phyloP scores from a whole-genome alignment of 2,113 vertebrate species.

The Gavialis gangeticus region DNA sequence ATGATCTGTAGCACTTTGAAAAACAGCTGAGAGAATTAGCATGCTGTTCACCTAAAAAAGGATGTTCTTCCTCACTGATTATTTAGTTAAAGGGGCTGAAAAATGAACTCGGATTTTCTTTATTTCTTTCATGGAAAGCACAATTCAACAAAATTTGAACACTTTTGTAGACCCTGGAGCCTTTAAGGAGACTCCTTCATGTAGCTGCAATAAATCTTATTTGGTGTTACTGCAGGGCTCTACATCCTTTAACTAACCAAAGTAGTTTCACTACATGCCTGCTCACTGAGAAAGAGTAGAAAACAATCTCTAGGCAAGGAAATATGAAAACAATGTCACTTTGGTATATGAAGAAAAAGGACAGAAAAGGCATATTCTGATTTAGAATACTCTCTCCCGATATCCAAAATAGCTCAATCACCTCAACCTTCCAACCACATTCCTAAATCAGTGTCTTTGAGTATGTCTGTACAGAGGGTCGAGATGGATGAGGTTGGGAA shows the following conservation, averaged over 20 bases:
- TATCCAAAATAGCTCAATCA: background rate
- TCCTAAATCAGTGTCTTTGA: background rate
- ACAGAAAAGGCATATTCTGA: background rate
- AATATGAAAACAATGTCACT: background rate
- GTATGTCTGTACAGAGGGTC: background rate
- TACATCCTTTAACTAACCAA: background rate
- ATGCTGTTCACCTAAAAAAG: background rate
- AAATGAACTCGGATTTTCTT: background rate
- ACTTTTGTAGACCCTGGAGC: background rate
- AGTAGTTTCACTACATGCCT: background rate
- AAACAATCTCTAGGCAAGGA: background rate
- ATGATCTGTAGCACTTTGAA: constrained; percentile 5
- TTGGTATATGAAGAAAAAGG: background rate
- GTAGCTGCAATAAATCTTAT: background rate
- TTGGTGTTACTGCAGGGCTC: background rate
- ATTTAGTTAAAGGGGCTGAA: background rate
- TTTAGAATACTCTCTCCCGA: background rate
- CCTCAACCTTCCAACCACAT: background rate
- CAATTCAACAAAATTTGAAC: background rate
- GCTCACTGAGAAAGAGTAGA: background rate
- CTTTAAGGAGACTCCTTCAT: background rate
- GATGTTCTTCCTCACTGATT: background rate
- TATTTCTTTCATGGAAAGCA: background rate
- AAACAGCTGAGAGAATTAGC: background rate
- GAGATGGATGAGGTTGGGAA: background rate